Evolutionary conservation across 2,888 invertebrate species (phyloP), one percentile per base, ranked within the genome.

Genomic region (Lapara coniferarum): DNA sequence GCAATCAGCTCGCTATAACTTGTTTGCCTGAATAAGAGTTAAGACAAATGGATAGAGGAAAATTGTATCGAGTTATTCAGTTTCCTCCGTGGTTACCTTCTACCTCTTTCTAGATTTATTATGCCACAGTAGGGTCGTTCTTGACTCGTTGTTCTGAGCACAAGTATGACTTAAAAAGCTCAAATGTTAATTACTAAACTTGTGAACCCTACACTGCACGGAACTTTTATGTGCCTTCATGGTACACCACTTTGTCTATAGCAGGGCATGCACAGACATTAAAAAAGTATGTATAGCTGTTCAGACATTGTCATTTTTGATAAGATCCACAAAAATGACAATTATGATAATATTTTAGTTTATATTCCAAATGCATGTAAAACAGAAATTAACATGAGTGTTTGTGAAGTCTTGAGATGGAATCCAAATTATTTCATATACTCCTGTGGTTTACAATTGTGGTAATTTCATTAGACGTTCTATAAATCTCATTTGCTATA

Each of bases 361-460:
- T 59, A 16, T 19, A 19, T 52, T 37, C 37, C 37, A 66, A 52
- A 66, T 53, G 49, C 37, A 19, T n/a, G 66, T 58, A 63, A 10
- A 57, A 58, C 58, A 70, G 19, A 69, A 73, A 75, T 75, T 82
- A 85, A 77, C 74, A 83, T 84, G 86, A 77, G 73, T 81, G 67
- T 71, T 68, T 68, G 70, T 70, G 71, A 72, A 73, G 68, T 66
- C 19, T 55, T 55, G 78, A 78, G 67, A 88, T 88, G 88, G 80
- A 73, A 72, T 70, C 75, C 69, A 78, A 75, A 78, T 68, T 80
- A 63, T 78, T 72, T 75, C 72, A 76, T 75, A 71, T 85, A 58
- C 30, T 63, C 16, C 7, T 63, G 63, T 63, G 63, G 19, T 63
- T 63, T 63, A 46, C 49, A 2, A 49, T 63, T 19, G 49, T 63